A percentile compares a stretch with the other conserved stretches of the same genome.
Conservation (phyloP, 2,113 vertebrate genomes). For the Stigmatopora argus region DNA sequence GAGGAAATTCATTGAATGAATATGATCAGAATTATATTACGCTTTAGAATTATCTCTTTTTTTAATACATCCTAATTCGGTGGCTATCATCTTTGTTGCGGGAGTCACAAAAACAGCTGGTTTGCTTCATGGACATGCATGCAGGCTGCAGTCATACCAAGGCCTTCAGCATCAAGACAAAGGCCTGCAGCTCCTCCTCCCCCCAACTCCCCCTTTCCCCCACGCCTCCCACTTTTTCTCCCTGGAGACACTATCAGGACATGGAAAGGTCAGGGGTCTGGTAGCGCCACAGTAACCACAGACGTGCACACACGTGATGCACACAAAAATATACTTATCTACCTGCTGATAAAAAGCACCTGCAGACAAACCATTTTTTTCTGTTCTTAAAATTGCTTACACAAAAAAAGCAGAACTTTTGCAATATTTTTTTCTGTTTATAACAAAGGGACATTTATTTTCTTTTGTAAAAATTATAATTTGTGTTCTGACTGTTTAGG, state of each 20-base stretch:
- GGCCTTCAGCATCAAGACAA: slow-evolving; percentile 48
- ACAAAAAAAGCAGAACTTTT: background rate
- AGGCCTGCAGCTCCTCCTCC: slow-evolving; percentile 10
- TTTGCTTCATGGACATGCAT: slow-evolving; percentile 26
- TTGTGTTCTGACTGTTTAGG: background rate
- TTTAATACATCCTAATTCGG: background rate
- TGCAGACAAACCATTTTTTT: slow-evolving; percentile 20
- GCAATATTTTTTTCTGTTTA: background rate
- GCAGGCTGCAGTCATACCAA: slow-evolving; percentile 27
- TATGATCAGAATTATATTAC: background rate
- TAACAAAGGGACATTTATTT: background rate
- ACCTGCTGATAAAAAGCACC: slow-evolving; percentile 41
- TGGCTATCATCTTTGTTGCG: background rate
- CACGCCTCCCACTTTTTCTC: slow-evolving; percentile 31
- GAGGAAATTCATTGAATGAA: background rate
- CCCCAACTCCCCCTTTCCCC: slow-evolving; percentile 12
- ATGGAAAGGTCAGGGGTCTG: slow-evolving; percentile 71
- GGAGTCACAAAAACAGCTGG: slow-evolving; percentile 17
- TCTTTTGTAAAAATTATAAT: background rate
- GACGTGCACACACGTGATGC: slow-evolving; percentile 24
- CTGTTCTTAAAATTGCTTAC: background rate
- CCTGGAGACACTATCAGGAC: slow-evolving; percentile 64
- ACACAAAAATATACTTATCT: slow-evolving; percentile 12
- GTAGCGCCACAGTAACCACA: slow-evolving; percentile 31
- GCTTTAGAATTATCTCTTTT: background rate